Evolutionary conservation across 2,113 vertebrate species (phyloP), one percentile per base, ranked within the genome.

Genomic region (Sebastes fasciatus): DNA sequence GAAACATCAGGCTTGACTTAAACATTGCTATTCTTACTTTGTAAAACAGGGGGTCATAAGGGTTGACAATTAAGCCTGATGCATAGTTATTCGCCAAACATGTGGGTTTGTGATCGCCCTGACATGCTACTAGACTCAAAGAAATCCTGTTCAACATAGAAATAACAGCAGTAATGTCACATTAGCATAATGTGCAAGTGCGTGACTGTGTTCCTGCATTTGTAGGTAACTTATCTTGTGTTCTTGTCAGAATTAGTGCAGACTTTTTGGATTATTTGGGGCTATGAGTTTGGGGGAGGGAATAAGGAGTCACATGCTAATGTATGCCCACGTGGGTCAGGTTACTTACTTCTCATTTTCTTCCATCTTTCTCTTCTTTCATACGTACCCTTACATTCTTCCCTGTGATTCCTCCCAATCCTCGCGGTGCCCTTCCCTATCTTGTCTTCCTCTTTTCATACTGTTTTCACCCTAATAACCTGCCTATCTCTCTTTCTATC

Each of bases 401-500:
- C 11, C 17, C 4, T 73, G 19, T 34, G 9, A 81, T 70, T 66
- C 57, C 64, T 49, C 6, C n/a, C 10, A 4, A 42, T 52, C 21
- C 34, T 52, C 0, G 11, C 52, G 2, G 4, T 60, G 5, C 58
- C 21, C 46, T 6, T 52, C 8, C 17, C 74, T 42, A 34, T 70
- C 19, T 52, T 68, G 19, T 62, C 16, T 45, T 43, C 51, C 1
- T 55, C 67, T 43, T 62, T 51, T 45, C 8, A 26, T 60, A 69
- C 40, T 76, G 52, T 63, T n/a, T 52, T 19, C 23, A 52, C 26
- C 9, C 26, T n/a, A 40, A 69, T 69, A 9, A 6, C 77, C 14
- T 64, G 49, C 51, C 46, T 85, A 26, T 79, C 40, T 85, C 67
- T 86, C 68, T 74, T 55, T 81, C 6, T 60, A n/a, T 80, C 86